These are phyloP conservation scores for Acinonyx jubatus DNA, from an alignment of 2,113 vertebrate genomes.

Conservation along the genomic window DNA sequence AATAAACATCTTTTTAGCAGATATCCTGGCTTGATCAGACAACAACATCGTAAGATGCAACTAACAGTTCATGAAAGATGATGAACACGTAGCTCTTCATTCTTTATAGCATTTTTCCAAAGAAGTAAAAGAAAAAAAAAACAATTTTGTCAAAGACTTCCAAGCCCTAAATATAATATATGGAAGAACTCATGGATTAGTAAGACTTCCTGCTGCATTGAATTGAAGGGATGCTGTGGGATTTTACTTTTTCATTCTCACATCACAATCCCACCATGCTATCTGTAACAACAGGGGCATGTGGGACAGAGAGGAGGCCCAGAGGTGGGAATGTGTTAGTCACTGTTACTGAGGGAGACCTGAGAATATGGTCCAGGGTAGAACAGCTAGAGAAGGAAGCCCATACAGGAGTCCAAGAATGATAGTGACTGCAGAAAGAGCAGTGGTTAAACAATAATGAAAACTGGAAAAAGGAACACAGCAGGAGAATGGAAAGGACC, in stretches of 20 bases:
- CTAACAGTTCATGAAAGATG: slow-evolving; percentile 17
- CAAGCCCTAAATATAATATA: slow-evolving; percentile 42
- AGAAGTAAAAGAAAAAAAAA: slow-evolving; percentile 51
- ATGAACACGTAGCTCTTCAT: slow-evolving; percentile 43
- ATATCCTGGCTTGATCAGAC: slow-evolving; percentile 40
- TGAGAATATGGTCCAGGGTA: neutral
- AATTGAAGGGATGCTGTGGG: neutral
- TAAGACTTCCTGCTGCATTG: slow-evolving; percentile 41
- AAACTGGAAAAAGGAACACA: neutral
- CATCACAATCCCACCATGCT: neutral
- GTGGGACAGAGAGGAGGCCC: neutral
- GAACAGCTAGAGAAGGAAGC: neutral
- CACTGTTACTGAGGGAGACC: neutral
- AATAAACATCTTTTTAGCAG: slow-evolving; percentile 61
- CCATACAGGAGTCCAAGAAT: neutral
- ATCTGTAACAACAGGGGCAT: neutral
- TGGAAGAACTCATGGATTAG: neutral
- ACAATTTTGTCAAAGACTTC: slow-evolving; percentile 56
- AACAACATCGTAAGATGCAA: neutral
- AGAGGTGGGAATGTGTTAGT: neutral
- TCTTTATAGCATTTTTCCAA: slow-evolving; percentile 44
- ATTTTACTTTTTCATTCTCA: neutral
- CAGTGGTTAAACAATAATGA: neutral
- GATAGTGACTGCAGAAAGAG: neutral
- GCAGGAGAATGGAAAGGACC: neutral